Conservation (phyloP, 2,113 vertebrate genomes). For the Amphilophus citrinellus region DNA sequence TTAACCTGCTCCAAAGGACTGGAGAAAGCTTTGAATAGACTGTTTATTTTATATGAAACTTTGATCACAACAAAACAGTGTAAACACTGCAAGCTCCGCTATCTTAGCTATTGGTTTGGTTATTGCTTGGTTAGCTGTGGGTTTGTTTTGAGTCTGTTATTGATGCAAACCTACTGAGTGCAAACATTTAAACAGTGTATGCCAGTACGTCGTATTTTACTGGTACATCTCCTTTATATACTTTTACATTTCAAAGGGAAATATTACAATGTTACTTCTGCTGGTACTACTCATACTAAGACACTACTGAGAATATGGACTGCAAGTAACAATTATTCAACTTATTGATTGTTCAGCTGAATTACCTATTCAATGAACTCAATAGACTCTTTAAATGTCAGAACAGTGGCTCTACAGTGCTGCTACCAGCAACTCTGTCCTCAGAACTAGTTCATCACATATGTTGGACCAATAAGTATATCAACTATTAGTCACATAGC, state of each 20-base stretch:
- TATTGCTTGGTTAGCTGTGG: background rate
- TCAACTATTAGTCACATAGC: no score
- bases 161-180: background rate
- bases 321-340: background rate
- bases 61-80: background rate
- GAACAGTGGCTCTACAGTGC: background rate
- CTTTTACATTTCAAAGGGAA: background rate
- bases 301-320: background rate
- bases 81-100: background rate
- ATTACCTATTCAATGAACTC: background rate
- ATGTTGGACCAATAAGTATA: background rate
- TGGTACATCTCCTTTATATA: accelerated
- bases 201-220: background rate
- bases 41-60: background rate
- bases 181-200: accelerated
- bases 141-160: background rate
- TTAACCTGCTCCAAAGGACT: background rate
- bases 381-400: background rate
- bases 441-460: background rate
- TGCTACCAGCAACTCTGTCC: no score
- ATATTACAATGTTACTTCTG: background rate
- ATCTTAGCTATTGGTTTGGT: background rate
- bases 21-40: background rate
- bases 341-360: background rate
- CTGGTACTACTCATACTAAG: background rate